Evolutionary conservation across 2,888 invertebrate genomes (phyloP).

Genomic region (Aromia moschata): DNA sequence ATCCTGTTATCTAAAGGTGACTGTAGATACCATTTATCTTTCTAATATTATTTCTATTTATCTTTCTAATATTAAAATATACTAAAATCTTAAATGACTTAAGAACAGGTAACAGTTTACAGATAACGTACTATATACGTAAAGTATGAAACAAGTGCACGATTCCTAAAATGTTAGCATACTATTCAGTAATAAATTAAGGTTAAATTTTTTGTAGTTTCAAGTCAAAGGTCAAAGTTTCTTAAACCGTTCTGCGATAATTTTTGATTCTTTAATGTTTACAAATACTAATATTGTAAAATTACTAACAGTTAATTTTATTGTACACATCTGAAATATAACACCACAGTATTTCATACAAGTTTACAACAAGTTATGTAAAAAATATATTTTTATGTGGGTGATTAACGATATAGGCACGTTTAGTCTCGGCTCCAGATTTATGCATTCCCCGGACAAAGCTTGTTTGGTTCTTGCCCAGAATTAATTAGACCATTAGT

Average conservation of each 20-base stretch:
- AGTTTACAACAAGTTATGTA: slow-evolving; percentile 38
- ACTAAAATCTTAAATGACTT: no score
- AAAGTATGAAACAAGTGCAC: no score
- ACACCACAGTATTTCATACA: slow-evolving; percentile 33
- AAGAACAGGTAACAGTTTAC: no score
- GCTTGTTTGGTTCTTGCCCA: slow-evolving; percentile 35
- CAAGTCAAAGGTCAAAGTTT: not conserved
- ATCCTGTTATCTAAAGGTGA: no score
- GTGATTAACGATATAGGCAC: slow-evolving; percentile 48
- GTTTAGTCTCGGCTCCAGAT: slow-evolving; percentile 45
- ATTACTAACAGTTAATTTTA: slow-evolving; percentile 25
- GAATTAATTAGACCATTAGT: slow-evolving; percentile 33
- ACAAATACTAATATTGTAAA: slow-evolving; percentile 13
- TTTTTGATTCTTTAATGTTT: not conserved
- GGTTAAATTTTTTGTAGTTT: no score
- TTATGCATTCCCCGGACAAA: slow-evolving; percentile 45
- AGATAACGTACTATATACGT: no score
- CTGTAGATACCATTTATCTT: no score
- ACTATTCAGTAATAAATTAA: no score
- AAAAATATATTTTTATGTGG: slow-evolving; percentile 40
- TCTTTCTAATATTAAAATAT: no score
- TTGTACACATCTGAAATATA: slow-evolving; percentile 35
- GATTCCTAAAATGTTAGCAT: no score
- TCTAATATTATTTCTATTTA: no score
- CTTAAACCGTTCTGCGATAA: no score